Evolutionary conservation across 2,113 vertebrate species (phyloP), one percentile per base, ranked within the genome.

Genomic region (Stigmatopora argus): DNA sequence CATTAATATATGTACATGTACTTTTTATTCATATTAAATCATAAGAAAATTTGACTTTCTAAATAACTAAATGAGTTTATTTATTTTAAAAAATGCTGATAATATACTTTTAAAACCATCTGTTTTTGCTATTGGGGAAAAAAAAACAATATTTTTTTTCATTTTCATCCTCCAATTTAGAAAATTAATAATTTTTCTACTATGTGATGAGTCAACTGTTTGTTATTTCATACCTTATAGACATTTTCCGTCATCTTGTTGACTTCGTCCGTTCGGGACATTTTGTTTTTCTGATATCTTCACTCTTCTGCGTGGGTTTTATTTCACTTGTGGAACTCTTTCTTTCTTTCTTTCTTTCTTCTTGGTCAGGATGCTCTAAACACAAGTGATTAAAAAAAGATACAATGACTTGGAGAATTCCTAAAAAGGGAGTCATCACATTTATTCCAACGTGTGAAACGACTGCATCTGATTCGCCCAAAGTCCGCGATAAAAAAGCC

Each of bases 221-320:
- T 41, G 38, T 41, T 7, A 41, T 41, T 41, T 61, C 75, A n/a
- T 77, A 92, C 91, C 90, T 92, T 92, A 69, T 93, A 94, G 65
- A 94, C 91, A 60, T 92, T 94, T 82, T 94, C 92, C 15, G 92
- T 93, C 90, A 94, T 92, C 82, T 93, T 92, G 86, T 93, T 93
- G 69, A 94, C 89, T 74, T 94, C 92, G 23, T 94, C 92, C 3
- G 92, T 92, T 77, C 92, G 90, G 75, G 92, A 94, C 92, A 94
- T 94, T 56, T 56, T 67, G 65, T 85, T 78, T 48, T 47, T 71
- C 3, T 1, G 26, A 15, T 70, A 7, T 8, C 13, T 41, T 38
- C 0, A 31, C 49, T 15, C 59, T 2, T 10, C 66, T 26, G 26
- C 7, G 59, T 63, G 2, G 14, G 35, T 51, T 58, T 31, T 31